Conservation (phyloP, 2,797 vertebrate species). For the Lemur catta region DNA sequence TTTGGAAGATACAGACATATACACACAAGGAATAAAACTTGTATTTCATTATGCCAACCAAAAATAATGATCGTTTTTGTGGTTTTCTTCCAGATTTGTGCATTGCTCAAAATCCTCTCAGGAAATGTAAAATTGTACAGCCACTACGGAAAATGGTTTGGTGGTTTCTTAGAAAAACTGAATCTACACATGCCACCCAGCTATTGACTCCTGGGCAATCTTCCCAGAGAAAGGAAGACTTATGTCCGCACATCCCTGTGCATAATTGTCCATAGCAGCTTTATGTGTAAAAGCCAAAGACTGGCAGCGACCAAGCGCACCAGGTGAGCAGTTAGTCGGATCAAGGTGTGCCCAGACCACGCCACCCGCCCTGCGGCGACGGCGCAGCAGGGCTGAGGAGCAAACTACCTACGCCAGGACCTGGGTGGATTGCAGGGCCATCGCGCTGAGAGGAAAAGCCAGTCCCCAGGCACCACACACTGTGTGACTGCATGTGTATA, state of each 20-base stretch:
- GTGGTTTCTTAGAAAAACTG: background rate
- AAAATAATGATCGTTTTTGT: background rate
- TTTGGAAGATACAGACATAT: background rate
- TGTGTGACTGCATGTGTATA: rapidly evolving
- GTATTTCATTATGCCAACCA: background rate
- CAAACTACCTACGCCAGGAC: rapidly evolving
- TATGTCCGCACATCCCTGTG: too few species aligned
- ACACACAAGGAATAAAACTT: background rate
- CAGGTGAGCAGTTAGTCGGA: background rate
- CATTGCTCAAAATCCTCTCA: rapidly evolving
- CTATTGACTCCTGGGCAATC: background rate
- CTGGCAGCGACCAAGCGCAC: too few species aligned
- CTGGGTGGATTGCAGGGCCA: background rate
- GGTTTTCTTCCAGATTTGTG: background rate
- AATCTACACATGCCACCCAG: rapidly evolving
- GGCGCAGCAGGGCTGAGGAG: too few species aligned
- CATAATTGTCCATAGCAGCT: background rate
- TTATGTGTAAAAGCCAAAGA: background rate
- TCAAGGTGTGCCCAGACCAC: background rate
- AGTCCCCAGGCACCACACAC: rapidly evolving
- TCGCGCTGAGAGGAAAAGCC: rapidly evolving
- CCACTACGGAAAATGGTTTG: rapidly evolving
- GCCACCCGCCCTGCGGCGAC: too few species aligned
- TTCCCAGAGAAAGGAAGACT: too few species aligned
- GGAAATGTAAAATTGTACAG: background rate